Percentiles rank a stretch among this genome's conserved stretches.
phyloP scores from a whole-genome alignment of 2,113 vertebrate genomes.

The Potamarius usumacintae region DNA sequence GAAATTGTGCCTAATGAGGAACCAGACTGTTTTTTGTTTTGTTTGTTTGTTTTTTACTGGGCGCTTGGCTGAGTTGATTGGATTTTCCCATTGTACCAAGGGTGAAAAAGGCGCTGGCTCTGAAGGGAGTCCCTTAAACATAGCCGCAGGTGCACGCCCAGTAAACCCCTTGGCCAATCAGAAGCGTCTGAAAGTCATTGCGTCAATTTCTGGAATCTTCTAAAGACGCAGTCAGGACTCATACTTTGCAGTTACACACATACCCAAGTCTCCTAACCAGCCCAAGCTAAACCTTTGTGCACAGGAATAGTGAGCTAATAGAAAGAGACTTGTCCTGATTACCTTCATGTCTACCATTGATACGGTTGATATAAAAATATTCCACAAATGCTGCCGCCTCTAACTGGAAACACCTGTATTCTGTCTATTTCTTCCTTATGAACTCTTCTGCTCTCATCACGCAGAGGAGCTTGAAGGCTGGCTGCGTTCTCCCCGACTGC shows the following conservation, averaged over 20 bases:
- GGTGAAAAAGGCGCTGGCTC: too few species aligned
- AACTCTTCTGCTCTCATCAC: not conserved
- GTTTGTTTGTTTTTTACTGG: too few species aligned
- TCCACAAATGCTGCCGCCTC: not conserved
- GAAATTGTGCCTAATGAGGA: not conserved
- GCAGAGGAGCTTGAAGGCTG: not conserved
- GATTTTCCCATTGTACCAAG: not conserved
- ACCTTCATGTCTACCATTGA: not conserved
- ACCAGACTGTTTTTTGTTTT: not conserved
- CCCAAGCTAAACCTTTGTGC: not conserved
- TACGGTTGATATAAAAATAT: not conserved
- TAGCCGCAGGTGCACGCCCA: not conserved
- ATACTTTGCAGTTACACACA: not conserved
- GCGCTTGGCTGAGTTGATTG: not conserved
- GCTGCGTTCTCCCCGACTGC: not conserved
- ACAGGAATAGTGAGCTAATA: not conserved
- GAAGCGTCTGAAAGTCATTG: not conserved
- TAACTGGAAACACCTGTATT: slow-evolving; percentile 1
- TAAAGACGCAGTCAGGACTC: not conserved
- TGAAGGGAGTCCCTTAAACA: not conserved
- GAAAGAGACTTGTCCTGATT: not conserved
- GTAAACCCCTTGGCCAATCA: not conserved
- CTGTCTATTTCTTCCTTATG: not conserved
- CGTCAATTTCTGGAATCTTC: not conserved
- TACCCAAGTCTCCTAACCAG: not conserved